Base-by-base conservation (phyloP, 2,888 invertebrate genomes). In the Tipula helvola region DNA sequence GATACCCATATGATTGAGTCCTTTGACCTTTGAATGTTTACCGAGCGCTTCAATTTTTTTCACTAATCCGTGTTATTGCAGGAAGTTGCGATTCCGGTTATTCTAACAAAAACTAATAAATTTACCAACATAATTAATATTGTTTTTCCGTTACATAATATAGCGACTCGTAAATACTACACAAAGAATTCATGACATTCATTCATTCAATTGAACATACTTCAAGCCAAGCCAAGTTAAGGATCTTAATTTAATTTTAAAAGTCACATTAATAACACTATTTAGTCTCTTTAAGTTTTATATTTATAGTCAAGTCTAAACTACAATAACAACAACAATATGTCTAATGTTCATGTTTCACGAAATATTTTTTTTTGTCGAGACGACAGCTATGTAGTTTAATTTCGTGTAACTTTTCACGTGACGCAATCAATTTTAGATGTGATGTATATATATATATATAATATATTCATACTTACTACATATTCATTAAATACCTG, bases 241-340 rank as follows among this genome's bases (percentile, higher is more conserved):
- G 71, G 71, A 71, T 71, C 71, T 71, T 71, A 71, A 71, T 71
- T 28, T 28, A 71, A 71, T 71, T 71, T 71, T 71, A 71, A 71
- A 71, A 71, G 71, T 71, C 71, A 71, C 71, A 71, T 71, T 71
- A 71, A 71, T 71, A 71, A 71, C 71, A 71, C 71, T 71, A 71
- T 71, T 71, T 71, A 71, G 71, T 71, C 71, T 71, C 52, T 52
- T 28, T 71, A 71, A 71, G 28, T 71, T 71, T 71, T 18, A 3
- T 28, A 28, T 71, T 71, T 71, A 71, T 71, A 71, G 16, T 71
- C 71, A 71, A 71, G 28, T 71, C 71, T 71, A 71, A 71, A 4
- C 71, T 28, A 71, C 10, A 71, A 71, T 16, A 52, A 52, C 71
- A 71, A 71, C 71, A 71, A 71, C n/a, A n/a, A 71, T 71, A 28